phyloP scores from a whole-genome alignment of 1,140 invertebrate species.

The Drosophila pseudoananassae region DNA sequence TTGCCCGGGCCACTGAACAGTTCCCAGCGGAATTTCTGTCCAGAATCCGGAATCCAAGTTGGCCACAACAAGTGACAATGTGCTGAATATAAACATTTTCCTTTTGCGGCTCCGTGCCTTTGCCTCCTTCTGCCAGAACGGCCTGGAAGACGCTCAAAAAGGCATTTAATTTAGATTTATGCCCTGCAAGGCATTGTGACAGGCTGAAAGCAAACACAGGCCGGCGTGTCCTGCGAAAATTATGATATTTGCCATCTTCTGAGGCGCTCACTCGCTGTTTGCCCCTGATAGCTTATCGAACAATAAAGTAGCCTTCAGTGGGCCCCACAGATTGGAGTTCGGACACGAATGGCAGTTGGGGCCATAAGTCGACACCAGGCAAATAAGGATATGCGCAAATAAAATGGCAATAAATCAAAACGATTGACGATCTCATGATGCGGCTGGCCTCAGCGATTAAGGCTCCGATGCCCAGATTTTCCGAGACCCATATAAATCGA shows the following conservation, averaged over 20 bases:
- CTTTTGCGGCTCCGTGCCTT: constrained; percentile 6
- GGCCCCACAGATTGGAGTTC: constrained; percentile 23
- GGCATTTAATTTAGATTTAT: constrained; percentile 83
- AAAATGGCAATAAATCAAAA: constrained; percentile 82
- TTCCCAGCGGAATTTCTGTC: constrained; percentile 8
- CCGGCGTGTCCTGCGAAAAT: constrained; percentile 64
- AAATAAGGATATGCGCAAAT: constrained; percentile 82
- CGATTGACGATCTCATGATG: constrained; percentile 77
- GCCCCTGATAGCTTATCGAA: constrained; percentile 75
- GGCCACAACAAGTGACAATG: constrained; percentile 70
- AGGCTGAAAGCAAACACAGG: constrained; percentile 61
- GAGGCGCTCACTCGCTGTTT: constrained; percentile 5
- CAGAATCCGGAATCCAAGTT: constrained; percentile 14
- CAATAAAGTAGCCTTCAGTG: constrained; percentile 68
- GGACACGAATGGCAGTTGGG: constrained; percentile 4
- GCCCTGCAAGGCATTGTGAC: constrained; percentile 70
- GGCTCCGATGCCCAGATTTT: constrained; percentile 68
- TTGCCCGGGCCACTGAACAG: constrained; percentile 63
- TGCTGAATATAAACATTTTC: constrained; percentile 66
- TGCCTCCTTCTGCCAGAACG: neutral
- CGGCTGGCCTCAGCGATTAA: constrained; percentile 72
- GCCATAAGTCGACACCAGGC: constrained; percentile 52
- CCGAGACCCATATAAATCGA: constrained; percentile 64
- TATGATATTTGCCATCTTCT: constrained; percentile 65
- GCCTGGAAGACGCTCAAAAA: constrained; percentile 52